Evolutionary conservation across 2,113 vertebrate species (phyloP), one percentile per base, ranked within the genome.

Genomic region (Oreochromis niloticus): DNA sequence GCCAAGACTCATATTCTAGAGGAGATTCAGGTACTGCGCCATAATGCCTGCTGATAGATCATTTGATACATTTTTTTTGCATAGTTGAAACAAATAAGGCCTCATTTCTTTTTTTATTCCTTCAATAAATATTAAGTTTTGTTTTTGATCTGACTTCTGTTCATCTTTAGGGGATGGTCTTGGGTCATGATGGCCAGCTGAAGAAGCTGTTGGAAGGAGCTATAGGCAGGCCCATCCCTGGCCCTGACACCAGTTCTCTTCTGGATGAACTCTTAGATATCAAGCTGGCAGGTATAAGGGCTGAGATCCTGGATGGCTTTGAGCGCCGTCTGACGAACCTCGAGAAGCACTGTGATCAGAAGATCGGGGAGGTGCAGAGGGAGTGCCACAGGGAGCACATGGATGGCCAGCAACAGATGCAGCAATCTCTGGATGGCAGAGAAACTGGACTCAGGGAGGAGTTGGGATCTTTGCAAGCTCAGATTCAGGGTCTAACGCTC

Each of bases 181-280:
- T 99, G 3, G 97, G 97, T 85, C 98, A 99, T 0, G 98, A 99
- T 1, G 97, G 97, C 5, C 97, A 99, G 88, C 96, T 99, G 84
- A 98, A 98, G 93, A 97, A 91, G 30, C 95, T 99, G 34, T 88
- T 97, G 90, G 98, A 98, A 19, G 95, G 95, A 1, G 87, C 96
- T 5, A 68, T 52, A 6, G 95, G 95, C 4, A 95, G 94, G 10
- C 97, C 98, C 1, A 95, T 98, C 2, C 97, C 97, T 0, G 96
- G 97, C 3, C 84, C 82, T 10, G 96, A 96, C 54, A 96, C 97
- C 46, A 95, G 96, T 2, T 87, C 93, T 4, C 89, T 97, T 43
- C 83, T 99, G 80, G 98, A 98, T 13, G 96, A 98, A 9, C 96
- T 98, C 0, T 85, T 99, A 88, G 96, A 99, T 71, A 92, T 87